phyloP scores from a whole-genome alignment of 2,797 vertebrate species.

The Nothura maculosa region DNA sequence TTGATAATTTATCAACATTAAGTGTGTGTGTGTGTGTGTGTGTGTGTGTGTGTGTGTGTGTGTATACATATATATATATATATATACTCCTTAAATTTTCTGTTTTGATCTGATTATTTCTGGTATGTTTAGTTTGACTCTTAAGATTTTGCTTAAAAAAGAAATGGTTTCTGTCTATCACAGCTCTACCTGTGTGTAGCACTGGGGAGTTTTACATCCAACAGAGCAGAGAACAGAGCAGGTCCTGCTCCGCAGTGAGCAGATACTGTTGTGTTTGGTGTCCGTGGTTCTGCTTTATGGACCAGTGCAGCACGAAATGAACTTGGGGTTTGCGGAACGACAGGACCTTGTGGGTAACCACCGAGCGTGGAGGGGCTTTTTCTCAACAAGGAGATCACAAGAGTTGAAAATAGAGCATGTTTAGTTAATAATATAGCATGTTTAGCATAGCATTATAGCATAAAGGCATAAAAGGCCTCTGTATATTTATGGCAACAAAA shows the following conservation, averaged over 20 bases:
- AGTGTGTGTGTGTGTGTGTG: too few species aligned
- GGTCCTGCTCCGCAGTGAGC: neutral
- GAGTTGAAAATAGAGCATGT: neutral
- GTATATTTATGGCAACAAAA: neutral
- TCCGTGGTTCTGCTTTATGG: neutral
- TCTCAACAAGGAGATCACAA: neutral
- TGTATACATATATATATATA: neutral
- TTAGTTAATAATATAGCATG: too few species aligned
- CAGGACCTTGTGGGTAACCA: neutral
- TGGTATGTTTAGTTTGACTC: neutral
- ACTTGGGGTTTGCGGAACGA: neutral
- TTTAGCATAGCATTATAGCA: too few species aligned
- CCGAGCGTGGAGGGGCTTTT: neutral
- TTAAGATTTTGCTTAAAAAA: neutral
- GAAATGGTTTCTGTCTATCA: neutral
- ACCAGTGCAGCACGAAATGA: neutral
- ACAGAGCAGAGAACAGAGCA: neutral
- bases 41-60: too few species aligned
- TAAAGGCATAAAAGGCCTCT: neutral
- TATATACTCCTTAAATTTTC: neutral
- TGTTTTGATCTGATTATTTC: neutral
- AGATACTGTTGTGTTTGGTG: too few species aligned
- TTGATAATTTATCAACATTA: neutral
- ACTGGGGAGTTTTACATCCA: neutral
- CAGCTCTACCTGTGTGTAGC: neutral